Conservation (phyloP, 2,888 invertebrate genomes). For the Drosophila mayaguana region DNA sequence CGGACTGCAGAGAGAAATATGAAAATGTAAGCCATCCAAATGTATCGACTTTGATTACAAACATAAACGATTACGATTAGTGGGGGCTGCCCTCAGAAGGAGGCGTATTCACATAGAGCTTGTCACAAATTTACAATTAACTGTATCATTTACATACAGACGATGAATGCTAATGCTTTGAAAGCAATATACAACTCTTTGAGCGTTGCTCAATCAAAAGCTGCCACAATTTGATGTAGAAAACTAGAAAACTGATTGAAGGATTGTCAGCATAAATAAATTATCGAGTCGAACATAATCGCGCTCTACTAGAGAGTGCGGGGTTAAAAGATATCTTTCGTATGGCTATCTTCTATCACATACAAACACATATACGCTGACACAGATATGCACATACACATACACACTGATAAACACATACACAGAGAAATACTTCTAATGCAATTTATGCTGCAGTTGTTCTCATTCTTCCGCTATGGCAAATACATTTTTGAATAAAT, state of each 20-base stretch:
- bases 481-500: background rate
- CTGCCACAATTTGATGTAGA: background rate
- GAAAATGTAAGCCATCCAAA: conserved; percentile 7
- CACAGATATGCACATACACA: too few relatives aligned
- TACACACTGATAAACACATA: too few relatives aligned
- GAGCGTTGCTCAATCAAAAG: background rate
- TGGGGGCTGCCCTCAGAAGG: accelerated
- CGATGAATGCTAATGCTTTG: background rate
- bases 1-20: conserved; percentile 14
- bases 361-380: too few relatives aligned
- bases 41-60: conserved; percentile 26
- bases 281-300: background rate
- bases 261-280: background rate
- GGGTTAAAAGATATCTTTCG: background rate
- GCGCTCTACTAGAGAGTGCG: background rate
- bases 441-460: background rate
- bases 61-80: background rate
- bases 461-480: background rate
- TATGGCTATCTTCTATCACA: background rate
- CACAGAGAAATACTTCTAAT: background rate
- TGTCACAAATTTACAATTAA: conserved; percentile 10
- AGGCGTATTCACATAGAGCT: background rate
- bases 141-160: background rate
- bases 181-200: background rate
- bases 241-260: background rate